A percentile compares a stretch with the other conserved stretches of the same genome.
These are phyloP conservation scores for Medauroidea extradentata DNA, from an alignment of 1,140 invertebrate genomes.

Conservation along the genomic window DNA sequence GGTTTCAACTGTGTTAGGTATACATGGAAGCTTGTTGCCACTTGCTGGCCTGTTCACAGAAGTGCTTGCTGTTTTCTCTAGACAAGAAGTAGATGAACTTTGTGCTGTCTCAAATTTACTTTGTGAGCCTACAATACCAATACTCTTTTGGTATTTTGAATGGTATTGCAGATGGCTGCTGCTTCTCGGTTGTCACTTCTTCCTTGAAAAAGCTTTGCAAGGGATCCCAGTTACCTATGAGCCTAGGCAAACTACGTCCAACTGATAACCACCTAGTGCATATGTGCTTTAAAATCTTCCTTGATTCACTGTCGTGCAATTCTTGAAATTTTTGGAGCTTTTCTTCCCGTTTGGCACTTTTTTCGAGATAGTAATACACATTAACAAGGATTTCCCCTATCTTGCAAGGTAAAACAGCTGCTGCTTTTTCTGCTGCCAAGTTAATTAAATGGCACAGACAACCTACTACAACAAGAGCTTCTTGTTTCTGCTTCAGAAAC, in stretches of 20 bases:
- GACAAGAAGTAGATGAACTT: no score
- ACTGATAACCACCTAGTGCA: constrained; percentile 1
- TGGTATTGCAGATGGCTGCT: not conserved
- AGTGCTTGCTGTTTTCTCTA: no score
- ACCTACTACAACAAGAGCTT: not conserved
- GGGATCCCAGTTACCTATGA: not conserved
- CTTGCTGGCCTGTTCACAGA: no score
- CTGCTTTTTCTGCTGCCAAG: not conserved
- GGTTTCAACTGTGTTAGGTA: no score
- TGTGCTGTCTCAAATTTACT: no score
- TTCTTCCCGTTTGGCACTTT: not conserved
- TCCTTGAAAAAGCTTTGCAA: constrained; percentile 1
- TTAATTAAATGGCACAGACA: constrained; percentile 1
- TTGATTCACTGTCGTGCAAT: not conserved
- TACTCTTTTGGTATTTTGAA: not conserved
- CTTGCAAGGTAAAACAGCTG: not conserved
- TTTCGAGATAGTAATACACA: not conserved
- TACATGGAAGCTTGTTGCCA: no score
- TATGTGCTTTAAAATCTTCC: not conserved
- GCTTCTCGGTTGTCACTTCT: not conserved
- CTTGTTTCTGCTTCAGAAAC: not conserved
- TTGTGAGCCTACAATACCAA: no score
- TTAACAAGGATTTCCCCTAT: not conserved
- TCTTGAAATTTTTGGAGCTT: constrained; percentile 1
- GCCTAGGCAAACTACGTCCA: not conserved